Evolutionary conservation across 2,113 vertebrate species (phyloP).

Genomic region (Henicopernis longicauda): DNA sequence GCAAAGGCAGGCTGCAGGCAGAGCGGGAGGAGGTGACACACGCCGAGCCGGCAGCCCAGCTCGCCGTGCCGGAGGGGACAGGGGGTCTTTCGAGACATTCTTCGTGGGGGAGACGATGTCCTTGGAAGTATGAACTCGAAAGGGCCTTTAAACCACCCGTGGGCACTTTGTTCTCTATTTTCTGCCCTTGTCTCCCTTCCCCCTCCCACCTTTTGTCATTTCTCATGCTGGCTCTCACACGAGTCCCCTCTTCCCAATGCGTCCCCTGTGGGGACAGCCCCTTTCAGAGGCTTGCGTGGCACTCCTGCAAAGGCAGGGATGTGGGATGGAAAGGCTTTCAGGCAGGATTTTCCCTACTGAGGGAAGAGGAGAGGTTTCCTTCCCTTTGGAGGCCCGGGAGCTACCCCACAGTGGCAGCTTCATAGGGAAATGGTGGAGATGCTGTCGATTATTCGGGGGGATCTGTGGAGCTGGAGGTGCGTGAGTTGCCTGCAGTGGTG

Average conservation of each 20-base stretch:
- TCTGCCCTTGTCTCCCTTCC: constrained; percentile 1
- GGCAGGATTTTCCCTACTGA: neutral
- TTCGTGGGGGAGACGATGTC: neutral
- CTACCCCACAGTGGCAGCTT: neutral
- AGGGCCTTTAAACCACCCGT: neutral
- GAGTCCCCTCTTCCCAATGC: neutral
- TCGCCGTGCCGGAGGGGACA: neutral
- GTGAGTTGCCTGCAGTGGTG: neutral
- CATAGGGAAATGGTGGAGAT: accelerated
- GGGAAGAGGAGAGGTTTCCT: neutral
- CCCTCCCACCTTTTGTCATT: neutral
- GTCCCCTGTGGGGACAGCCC: neutral
- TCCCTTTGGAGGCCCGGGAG: neutral
- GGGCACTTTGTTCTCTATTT: neutral
- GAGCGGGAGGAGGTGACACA: neutral
- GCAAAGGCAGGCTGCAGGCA: neutral
- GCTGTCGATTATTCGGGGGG: neutral
- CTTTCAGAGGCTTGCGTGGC: neutral
- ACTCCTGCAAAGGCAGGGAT: neutral
- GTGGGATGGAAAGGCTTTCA: neutral
- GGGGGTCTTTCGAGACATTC: neutral
- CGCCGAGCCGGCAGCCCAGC: neutral
- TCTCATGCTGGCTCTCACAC: neutral
- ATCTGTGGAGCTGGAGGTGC: neutral
- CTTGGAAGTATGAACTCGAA: neutral